Evolutionary conservation across 2,113 vertebrate genomes (phyloP).

Genomic region (Xyliphius kryptos): DNA sequence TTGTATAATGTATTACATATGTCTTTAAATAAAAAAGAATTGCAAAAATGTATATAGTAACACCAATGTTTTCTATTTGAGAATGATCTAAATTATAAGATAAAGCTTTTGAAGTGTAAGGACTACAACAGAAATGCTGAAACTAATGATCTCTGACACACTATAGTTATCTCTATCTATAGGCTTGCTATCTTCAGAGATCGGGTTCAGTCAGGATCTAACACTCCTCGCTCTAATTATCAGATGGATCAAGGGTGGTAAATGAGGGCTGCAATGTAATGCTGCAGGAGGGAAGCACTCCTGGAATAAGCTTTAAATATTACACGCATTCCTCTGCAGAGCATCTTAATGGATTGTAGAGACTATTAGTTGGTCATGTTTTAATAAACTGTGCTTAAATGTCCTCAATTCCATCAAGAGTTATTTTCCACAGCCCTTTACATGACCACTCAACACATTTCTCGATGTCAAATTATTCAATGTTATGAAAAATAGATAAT

Average conservation of each 20-base stretch:
- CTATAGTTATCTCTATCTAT: not conserved
- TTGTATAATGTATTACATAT: too few relatives aligned
- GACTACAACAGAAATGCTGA: not conserved
- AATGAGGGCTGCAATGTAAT: not conserved
- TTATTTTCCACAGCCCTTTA: not conserved
- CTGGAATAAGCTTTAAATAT: not conserved
- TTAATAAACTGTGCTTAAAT: conserved; percentile 1
- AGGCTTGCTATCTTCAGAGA: not conserved
- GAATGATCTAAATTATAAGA: too few relatives aligned
- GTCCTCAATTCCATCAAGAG: not conserved
- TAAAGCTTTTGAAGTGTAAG: too few relatives aligned
- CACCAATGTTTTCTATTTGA: too few relatives aligned
- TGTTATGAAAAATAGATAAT: not conserved
- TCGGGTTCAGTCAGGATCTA: not conserved
- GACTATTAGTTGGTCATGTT: not conserved
- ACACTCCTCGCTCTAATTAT: not conserved
- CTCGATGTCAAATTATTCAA: not conserved
- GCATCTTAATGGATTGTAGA: not conserved
- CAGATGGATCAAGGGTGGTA: not conserved
- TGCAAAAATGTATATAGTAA: too few relatives aligned
- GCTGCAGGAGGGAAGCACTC: not conserved
- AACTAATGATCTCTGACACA: not conserved
- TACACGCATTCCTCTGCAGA: not conserved
- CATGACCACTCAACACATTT: not conserved
- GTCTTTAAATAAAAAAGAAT: too few relatives aligned